phyloP scores from a whole-genome alignment of 1,140 invertebrate genomes.

The Batillaria attramentaria region DNA sequence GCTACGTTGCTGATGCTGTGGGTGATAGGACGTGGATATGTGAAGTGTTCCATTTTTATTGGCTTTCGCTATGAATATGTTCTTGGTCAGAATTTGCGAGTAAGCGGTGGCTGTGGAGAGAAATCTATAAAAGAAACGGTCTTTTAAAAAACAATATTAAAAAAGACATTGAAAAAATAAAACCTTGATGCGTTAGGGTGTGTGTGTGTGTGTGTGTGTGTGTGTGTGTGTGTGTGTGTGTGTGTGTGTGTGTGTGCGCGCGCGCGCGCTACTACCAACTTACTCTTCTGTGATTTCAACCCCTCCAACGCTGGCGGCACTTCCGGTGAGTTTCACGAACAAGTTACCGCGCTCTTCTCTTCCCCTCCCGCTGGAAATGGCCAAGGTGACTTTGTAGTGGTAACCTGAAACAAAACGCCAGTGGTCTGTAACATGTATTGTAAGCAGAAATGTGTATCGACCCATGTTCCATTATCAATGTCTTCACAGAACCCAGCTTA shows the following conservation, averaged over 20 bases:
- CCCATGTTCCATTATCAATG: too few species aligned
- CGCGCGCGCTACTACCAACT: not conserved
- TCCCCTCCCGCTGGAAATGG: constrained; percentile 36
- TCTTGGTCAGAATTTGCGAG: not conserved
- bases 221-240: not conserved
- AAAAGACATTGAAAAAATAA: too few species aligned
- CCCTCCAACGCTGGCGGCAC: constrained; percentile 44
- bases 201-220: not conserved
- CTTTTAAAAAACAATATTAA: too few species aligned
- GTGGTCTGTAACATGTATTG: too few species aligned
- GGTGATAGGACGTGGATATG: not conserved
- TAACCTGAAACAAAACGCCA: constrained; percentile 50
- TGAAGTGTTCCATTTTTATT: not conserved
- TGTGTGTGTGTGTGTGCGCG: not conserved
- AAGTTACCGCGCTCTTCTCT: constrained; percentile 44
- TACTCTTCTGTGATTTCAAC: constrained; percentile 47
- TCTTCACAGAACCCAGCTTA: too few species aligned
- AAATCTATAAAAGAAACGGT: too few species aligned
- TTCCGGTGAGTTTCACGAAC: constrained; percentile 45
- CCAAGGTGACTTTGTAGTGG: constrained; percentile 49
- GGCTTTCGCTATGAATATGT: not conserved
- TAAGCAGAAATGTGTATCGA: too few species aligned
- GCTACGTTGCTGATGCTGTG: too few species aligned
- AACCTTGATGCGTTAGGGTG: not conserved
- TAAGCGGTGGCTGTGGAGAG: not conserved